Evolutionary conservation across 30 jellyfish, hydroid and myxozoan species (phyloP), one percentile per base, ranked within the genome.

Genomic region (Turritopsis dohrnii): DNA sequence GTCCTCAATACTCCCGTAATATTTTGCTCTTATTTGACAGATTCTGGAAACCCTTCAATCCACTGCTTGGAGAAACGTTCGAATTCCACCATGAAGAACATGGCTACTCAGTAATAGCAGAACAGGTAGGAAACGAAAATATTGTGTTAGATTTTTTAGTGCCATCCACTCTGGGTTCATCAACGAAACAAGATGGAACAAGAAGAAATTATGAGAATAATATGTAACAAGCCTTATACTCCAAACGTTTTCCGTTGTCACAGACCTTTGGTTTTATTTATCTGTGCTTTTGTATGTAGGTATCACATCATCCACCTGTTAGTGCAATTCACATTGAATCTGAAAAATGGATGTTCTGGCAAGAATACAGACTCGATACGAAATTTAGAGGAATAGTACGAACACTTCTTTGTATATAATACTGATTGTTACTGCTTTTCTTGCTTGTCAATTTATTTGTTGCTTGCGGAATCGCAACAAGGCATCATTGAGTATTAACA

Each of bases 271-370:
- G 13, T 3, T 5, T 3, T 41, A 41, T 41, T 41, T 13, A 41
- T 13, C 60, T 13, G 13, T 41, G 60, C 9, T 41, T 41, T 66
- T 23, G 53, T 25, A 30, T 52, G 18, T 82, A 84, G 90, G 97
- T 92, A 52, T 92, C 97, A 29, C 97, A 92, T 84, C 97, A 92
- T 81, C 97, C 97, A 30, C 97, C 97, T 0, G 88, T 92, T 84
- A 86, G 96, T 84, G 97, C 96, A 7, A 71, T 92, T 73, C 97
- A 92, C 75, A 96, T 91, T 0, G 97, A 92, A 75, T 83, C 96
- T 0, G 95, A 87, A 8, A 76, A 83, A 75, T 92, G 97, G 97
- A 84, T 66, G 20, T 92, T 92, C 79, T 92, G 97, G 97, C 96
- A 92, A 75, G 97, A 92, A 75, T 92, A 92, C 69, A 83, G 71